phyloP scores from a whole-genome alignment of 2,888 invertebrate genomes.

The Drosophila incognita region DNA sequence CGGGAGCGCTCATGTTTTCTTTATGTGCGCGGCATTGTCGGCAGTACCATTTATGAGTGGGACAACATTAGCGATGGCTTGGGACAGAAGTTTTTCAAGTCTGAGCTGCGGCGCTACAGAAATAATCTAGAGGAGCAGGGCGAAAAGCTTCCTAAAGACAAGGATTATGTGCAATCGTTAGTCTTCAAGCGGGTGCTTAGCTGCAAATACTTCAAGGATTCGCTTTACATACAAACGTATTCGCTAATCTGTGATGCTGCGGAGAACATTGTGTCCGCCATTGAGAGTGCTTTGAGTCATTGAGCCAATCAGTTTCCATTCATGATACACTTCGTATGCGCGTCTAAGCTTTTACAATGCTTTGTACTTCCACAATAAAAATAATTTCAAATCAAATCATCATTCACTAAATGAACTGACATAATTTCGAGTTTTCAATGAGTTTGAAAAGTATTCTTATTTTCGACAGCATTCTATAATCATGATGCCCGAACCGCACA shows the following conservation, averaged over 20 bases:
- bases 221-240: constrained; percentile 80
- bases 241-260: constrained; percentile 70
- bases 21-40: constrained; percentile 72
- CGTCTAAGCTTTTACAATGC: constrained; percentile 24
- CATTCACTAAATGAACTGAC: constrained; percentile 17
- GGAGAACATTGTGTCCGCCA: constrained; percentile 80
- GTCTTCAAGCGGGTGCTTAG: constrained; percentile 45
- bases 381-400: constrained; percentile 26
- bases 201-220: constrained; percentile 71
- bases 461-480: background rate
- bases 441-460: constrained; percentile 7
- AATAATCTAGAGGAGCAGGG: constrained; percentile 11
- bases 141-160: constrained; percentile 10
- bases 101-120: constrained; percentile 51
- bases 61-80: constrained; percentile 53
- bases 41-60: constrained; percentile 74
- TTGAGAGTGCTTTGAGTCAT: constrained; percentile 67
- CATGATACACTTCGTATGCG: background rate
- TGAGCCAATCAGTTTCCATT: constrained; percentile 2
- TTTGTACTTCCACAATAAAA: constrained; percentile 23
- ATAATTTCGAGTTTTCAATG: constrained; percentile 9
- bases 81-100: constrained; percentile 64
- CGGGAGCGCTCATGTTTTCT: constrained; percentile 61
- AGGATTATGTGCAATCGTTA: constrained; percentile 13
- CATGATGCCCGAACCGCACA: background rate